Conservation (phyloP, 2,888 invertebrate genomes). For the Phrixothrix hirtus region DNA sequence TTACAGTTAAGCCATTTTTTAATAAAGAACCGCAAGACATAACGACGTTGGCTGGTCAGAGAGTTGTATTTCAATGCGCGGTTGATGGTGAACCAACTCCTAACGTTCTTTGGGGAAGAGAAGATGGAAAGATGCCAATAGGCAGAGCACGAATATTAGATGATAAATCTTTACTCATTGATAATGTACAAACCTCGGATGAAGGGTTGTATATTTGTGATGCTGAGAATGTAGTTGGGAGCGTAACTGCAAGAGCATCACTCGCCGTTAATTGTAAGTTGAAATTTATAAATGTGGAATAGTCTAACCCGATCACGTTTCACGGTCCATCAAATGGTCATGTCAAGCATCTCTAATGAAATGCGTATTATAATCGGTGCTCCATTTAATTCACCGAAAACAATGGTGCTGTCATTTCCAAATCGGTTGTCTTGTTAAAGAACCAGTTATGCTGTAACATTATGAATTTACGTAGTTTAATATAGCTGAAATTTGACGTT, state of each 20-base stretch:
- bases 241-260: constrained; percentile 80
- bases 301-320: constrained; percentile 13
- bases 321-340: constrained; percentile 10
- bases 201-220: constrained; percentile 89
- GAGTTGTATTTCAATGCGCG: constrained; percentile 85
- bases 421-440: constrained; percentile 45
- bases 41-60: constrained; percentile 81
- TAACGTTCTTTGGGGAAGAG: constrained; percentile 85
- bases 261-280: constrained; percentile 89
- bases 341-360: constrained; percentile 17
- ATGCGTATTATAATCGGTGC: constrained; percentile 36
- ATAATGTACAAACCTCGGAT: constrained; percentile 79
- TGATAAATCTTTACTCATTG: constrained; percentile 81
- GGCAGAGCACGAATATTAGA: constrained; percentile 73
- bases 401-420: constrained; percentile 39
- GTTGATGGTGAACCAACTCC: constrained; percentile 91
- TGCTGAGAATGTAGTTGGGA: constrained; percentile 88
- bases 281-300: constrained; percentile 11
- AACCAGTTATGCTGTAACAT: constrained; percentile 22
- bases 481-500: constrained; percentile 6
- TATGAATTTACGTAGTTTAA: constrained; percentile 11
- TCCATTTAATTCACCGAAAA: constrained; percentile 41
- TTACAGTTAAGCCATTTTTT: constrained; percentile 86
- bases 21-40: constrained; percentile 86
- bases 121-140: constrained; percentile 84